phyloP scores from a whole-genome alignment of 1,140 invertebrate genomes.

The Caenorhabditis briggsae region DNA sequence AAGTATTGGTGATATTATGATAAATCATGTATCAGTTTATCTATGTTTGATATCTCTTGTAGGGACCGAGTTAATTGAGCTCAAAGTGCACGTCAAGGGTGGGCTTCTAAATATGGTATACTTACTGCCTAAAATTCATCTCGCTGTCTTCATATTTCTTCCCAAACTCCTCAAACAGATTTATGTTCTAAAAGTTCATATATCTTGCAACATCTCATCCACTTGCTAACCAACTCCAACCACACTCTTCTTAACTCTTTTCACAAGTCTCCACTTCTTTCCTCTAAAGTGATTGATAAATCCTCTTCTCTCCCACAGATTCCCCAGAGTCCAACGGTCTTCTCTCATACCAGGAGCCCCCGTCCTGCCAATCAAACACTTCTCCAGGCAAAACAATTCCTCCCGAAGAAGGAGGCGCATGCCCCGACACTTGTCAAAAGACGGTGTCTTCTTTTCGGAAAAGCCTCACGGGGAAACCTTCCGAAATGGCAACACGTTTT shows the following conservation, averaged over 20 bases:
- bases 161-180: too few relatives aligned
- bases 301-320: constrained; percentile 21
- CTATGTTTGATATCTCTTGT: too few relatives aligned
- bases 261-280: not conserved
- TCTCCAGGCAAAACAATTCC: constrained; percentile 53
- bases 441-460: not conserved
- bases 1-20: too few relatives aligned
- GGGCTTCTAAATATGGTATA: too few relatives aligned
- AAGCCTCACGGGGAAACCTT: constrained; percentile 42
- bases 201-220: not conserved
- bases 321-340: constrained; percentile 34
- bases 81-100: too few relatives aligned
- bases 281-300: constrained; percentile 50
- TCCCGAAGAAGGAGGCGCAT: not conserved
- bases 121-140: too few relatives aligned
- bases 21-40: too few relatives aligned
- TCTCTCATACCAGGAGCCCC: not conserved
- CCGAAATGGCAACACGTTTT: constrained; percentile 49
- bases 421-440: constrained; percentile 45
- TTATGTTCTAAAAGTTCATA: not conserved
- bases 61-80: too few relatives aligned
- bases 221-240: not conserved
- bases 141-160: too few relatives aligned
- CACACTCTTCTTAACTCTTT: not conserved
- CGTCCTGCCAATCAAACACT: constrained; percentile 51